Evolutionary conservation across 2,888 invertebrate genomes (phyloP).

Genomic region (Phania funesta): DNA sequence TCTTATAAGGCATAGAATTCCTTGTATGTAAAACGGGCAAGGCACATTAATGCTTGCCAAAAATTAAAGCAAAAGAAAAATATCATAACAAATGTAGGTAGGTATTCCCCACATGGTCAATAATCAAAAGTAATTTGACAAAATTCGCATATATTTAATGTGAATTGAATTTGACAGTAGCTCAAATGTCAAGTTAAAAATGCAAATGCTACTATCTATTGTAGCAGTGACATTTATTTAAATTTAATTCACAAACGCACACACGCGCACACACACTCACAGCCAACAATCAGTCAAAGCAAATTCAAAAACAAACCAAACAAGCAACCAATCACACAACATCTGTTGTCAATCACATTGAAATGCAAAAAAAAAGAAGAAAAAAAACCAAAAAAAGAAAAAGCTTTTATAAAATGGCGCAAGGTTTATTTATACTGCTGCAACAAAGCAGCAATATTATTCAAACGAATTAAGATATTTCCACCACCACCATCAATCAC

Average conservation of each 20-base stretch:
- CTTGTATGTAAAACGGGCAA: constrained; percentile 55
- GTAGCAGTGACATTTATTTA: constrained; percentile 64
- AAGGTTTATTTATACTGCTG: constrained; percentile 44
- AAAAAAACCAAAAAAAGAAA: not conserved
- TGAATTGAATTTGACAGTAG: constrained; percentile 60
- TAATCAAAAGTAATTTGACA: constrained; percentile 66
- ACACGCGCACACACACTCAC: not conserved
- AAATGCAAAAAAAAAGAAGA: not conserved
- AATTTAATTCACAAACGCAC: constrained; percentile 41
- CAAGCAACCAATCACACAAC: constrained; percentile 56
- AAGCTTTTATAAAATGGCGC: constrained; percentile 58
- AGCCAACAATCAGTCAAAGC: constrained; percentile 32
- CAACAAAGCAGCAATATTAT: constrained; percentile 47
- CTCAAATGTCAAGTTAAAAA: constrained; percentile 66
- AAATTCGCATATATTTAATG: constrained; percentile 63
- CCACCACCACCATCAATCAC: constrained; percentile 21
- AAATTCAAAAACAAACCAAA: constrained; percentile 28
- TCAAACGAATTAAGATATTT: constrained; percentile 62
- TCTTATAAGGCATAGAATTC: constrained; percentile 41
- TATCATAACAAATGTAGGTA: constrained; percentile 18
- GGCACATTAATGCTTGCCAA: constrained; percentile 38
- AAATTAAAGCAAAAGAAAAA: constrained; percentile 34
- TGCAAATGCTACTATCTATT: constrained; percentile 48
- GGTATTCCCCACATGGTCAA: constrained; percentile 55
- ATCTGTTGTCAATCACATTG: constrained; percentile 61